Evolutionary conservation across 2,888 invertebrate genomes (phyloP), one percentile per base, ranked within the genome.

Genomic region (Strigamia maritima): DNA sequence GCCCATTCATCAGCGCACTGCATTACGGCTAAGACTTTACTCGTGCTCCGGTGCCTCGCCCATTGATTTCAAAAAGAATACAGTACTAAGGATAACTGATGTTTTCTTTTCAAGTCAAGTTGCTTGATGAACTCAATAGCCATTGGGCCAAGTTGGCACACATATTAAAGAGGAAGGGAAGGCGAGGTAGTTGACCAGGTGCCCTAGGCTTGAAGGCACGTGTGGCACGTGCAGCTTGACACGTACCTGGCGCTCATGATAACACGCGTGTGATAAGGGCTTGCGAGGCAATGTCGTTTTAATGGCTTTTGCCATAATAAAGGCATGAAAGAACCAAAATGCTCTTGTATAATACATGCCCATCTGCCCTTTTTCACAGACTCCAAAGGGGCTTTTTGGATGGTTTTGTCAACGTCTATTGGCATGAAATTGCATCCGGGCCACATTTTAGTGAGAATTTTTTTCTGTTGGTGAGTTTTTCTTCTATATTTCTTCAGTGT

Each of bases 291-390:
- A 70, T 70, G 70, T 70, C 70, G 70, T 70, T 70, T 70, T 70
- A 70, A 70, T 70, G 70, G 70, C 70, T 70, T 28, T 12, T 70
- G 70, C 70, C 70, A 70, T 70, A 70, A 70, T 70, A 70, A 70
- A 70, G 70, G 70, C 70, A 70, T 14, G 26, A 26, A 28, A 26
- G 70, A 70, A 28, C 28, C 70, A 70, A 70, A 26, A 70, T 26
- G 26, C 70, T 26, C 70, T 70, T 28, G 70, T 70, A 70, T 28
- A 26, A 70, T 70, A 70, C 70, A 70, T 70, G 28, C 70, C 70
- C 70, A 70, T 70, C 70, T 70, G 70, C 70, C 70, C 70, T 70
- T 70, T 65, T 28, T 70, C 70, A 28, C 70, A 70, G 70, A 70
- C 70, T 28, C 24, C 26, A 14, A 14, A 26, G 70, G 54, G 70